These are phyloP conservation scores for Hipparchia semele DNA, from an alignment of 2,888 invertebrate species.

Conservation along the genomic window DNA sequence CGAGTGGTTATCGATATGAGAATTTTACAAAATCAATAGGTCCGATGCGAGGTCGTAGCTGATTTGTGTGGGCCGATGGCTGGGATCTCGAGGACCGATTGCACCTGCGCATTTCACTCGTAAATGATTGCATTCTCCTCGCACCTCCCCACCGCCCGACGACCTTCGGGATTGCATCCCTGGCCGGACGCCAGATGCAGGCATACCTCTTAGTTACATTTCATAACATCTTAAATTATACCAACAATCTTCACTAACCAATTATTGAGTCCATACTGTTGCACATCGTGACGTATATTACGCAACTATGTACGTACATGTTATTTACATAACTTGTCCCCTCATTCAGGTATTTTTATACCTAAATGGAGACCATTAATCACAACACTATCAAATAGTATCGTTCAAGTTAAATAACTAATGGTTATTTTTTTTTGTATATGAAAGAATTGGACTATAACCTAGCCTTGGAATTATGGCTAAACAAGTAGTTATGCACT, in stretches of 20 bases:
- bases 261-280: background rate
- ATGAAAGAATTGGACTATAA: background rate
- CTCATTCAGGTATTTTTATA: background rate
- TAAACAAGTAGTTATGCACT: background rate
- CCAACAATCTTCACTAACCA: constrained; percentile 37
- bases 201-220: constrained; percentile 46
- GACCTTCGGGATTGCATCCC: constrained; percentile 76
- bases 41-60: constrained; percentile 29
- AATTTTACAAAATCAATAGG: constrained; percentile 26
- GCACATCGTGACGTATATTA: background rate
- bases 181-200: constrained; percentile 65
- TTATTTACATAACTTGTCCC: background rate
- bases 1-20: background rate
- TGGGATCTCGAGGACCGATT: constrained; percentile 53
- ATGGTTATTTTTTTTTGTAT: no score
- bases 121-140: constrained; percentile 58
- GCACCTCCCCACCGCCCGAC: constrained; percentile 44
- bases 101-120: constrained; percentile 71
- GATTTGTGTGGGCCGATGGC: constrained; percentile 34
- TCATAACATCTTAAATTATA: constrained; percentile 47
- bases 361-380: background rate
- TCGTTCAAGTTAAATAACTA: background rate
- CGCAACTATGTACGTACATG: background rate
- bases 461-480: no score
- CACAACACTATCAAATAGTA: background rate